Conservation (phyloP, 1,140 invertebrate genomes). For the Drosophila truncata region DNA sequence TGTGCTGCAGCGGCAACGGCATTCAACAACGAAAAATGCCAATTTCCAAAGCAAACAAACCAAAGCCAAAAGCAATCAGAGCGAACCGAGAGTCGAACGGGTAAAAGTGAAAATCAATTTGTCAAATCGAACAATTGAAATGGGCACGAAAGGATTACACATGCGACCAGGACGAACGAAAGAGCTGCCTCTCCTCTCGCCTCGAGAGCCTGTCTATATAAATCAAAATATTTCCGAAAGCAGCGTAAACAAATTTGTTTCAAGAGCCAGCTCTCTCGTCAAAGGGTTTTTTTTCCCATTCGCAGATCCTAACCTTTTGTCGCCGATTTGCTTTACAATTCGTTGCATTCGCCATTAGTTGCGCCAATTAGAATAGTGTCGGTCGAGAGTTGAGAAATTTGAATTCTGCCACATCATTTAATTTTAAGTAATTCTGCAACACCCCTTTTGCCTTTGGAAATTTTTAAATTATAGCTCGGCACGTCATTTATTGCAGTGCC, state of each 20-base stretch:
- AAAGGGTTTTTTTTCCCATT: constrained; percentile 51
- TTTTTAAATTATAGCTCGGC: constrained; percentile 78
- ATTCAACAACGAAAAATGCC: constrained; percentile 56
- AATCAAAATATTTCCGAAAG: constrained; percentile 79
- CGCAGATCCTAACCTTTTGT: constrained; percentile 21
- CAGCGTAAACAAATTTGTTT: constrained; percentile 77
- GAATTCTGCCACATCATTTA: constrained; percentile 85
- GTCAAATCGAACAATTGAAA: constrained; percentile 82
- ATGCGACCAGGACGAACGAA: constrained; percentile 45
- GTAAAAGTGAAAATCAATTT: constrained; percentile 80
- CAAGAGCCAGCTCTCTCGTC: constrained; percentile 38
- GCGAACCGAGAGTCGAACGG: constrained; percentile 52
- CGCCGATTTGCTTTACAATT: constrained; percentile 63
- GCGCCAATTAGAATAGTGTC: constrained; percentile 75
- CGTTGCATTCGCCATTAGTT: constrained; percentile 72
- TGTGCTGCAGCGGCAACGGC: background rate
- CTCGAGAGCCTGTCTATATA: constrained; percentile 58
- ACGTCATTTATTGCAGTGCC: constrained; percentile 53
- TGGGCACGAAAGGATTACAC: constrained; percentile 78
- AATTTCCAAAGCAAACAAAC: constrained; percentile 77
- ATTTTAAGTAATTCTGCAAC: constrained; percentile 74
- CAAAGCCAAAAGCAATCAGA: constrained; percentile 74
- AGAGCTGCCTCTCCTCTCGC: constrained; percentile 1
- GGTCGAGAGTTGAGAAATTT: constrained; percentile 69
- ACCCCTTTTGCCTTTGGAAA: constrained; percentile 49